Percentiles rank a stretch among this genome's conserved stretches.
These are phyloP conservation scores for Halcyon badia DNA, from an alignment of 2,797 vertebrate genomes.

Conservation along the genomic window DNA sequence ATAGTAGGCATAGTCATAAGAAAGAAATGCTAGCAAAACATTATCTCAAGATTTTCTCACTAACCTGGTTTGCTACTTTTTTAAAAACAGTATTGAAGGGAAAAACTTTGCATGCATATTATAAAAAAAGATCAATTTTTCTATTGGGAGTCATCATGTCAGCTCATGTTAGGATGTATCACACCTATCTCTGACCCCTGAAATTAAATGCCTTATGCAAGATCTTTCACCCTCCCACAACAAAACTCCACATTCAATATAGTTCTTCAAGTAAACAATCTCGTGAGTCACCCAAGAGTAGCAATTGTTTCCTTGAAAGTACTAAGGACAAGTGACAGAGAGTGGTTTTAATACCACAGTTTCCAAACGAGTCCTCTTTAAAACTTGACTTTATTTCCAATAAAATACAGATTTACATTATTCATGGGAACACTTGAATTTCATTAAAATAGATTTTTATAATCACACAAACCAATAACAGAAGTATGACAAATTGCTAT, in stretches of 20 bases:
- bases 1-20: not conserved
- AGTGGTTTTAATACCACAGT: constrained; percentile 46
- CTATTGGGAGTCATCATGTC: not conserved
- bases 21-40: not conserved
- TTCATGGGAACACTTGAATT: constrained; percentile 71
- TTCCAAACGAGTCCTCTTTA: constrained; percentile 57
- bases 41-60: not conserved
- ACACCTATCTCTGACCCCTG: not conserved
- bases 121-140: not conserved
- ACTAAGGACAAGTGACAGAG: not conserved
- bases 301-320: constrained; percentile 28
- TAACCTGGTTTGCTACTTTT: not conserved
- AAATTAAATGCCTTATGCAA: not conserved
- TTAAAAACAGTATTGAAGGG: not conserved
- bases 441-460: constrained; percentile 76
- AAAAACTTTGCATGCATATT: not conserved
- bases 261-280: not conserved
- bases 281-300: not conserved
- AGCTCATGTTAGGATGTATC: not conserved
- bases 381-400: constrained; percentile 70
- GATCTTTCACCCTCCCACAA: not conserved
- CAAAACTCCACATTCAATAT: not conserved
- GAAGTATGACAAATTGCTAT: constrained; percentile 71
- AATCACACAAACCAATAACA: constrained; percentile 74
- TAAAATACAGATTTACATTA: constrained; percentile 72